These are phyloP conservation scores for Pyxicephalus adspersus DNA, from an alignment of 2,113 vertebrate genomes.

Conservation along the genomic window DNA sequence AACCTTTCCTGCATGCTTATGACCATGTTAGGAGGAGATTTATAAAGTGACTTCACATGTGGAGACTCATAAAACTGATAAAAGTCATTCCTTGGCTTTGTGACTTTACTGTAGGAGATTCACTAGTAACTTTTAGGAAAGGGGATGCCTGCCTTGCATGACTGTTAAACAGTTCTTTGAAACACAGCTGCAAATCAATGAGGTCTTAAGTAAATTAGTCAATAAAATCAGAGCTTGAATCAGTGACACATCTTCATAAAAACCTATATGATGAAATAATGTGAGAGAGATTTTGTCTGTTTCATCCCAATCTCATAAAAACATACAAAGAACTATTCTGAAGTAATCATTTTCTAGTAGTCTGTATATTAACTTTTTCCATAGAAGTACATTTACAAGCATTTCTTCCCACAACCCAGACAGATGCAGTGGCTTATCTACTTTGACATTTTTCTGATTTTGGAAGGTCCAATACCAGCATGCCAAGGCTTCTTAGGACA, in stretches of 20 bases:
- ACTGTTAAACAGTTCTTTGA: neutral
- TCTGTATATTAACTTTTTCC: no score
- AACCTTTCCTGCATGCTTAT: neutral
- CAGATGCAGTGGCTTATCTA: no score
- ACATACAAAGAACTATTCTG: no score
- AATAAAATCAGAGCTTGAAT: neutral
- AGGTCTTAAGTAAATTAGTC: neutral
- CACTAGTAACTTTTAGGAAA: neutral
- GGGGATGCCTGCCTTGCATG: neutral
- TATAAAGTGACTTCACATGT: slow-evolving; percentile 20
- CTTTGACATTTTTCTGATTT: no score
- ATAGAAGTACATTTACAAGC: no score
- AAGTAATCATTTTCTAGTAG: no score
- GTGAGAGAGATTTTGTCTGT: no score
- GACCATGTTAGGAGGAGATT: slow-evolving; percentile 29
- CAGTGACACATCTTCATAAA: neutral
- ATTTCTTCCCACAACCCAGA: no score
- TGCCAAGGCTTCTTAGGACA: no score
- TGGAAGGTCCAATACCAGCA: no score
- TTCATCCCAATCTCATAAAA: no score
- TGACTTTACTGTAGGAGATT: slow-evolving; percentile 14
- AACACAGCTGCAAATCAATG: neutral
- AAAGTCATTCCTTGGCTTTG: slow-evolving; percentile 24
- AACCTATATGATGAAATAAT: neutral
- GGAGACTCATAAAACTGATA: slow-evolving; percentile 36